A percentile compares a stretch with the other conserved stretches of the same genome.
These are phyloP conservation scores for Lasioglossum marginatum DNA, from an alignment of 2,888 invertebrate species.

Conservation along the genomic window DNA sequence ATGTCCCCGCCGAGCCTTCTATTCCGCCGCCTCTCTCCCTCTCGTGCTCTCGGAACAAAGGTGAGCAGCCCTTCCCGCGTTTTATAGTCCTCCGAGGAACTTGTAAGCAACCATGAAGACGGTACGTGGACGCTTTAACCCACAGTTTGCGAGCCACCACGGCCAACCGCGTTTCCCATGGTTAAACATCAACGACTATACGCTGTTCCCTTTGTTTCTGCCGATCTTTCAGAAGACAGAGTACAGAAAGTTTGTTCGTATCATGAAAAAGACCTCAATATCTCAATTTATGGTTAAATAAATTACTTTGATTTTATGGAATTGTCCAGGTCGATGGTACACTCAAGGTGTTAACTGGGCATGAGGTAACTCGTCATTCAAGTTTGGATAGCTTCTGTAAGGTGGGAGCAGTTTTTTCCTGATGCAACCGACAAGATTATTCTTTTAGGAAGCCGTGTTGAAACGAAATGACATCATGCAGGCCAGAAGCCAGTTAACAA, in stretches of 20 bases:
- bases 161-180: background rate
- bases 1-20: constrained; percentile 55
- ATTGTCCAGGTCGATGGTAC: background rate
- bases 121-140: constrained; percentile 12
- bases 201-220: background rate
- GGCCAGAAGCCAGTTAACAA: background rate
- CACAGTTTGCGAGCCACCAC: background rate
- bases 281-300: too few species aligned
- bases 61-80: constrained; percentile 27
- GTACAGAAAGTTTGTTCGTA: too few species aligned
- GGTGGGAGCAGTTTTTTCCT: background rate
- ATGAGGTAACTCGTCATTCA: background rate
- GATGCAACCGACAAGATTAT: background rate
- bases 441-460: background rate
- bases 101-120: constrained; percentile 16
- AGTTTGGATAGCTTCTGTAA: background rate
- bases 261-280: too few species aligned
- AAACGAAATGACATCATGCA: background rate
- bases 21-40: constrained; percentile 10
- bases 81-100: constrained; percentile 5
- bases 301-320: background rate
- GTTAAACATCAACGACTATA: background rate
- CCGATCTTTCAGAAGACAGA: background rate
- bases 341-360: background rate
- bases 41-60: background rate